Percentiles rank a stretch among this genome's conserved stretches.
Conservation (phyloP, 2,113 vertebrate genomes). For the Colinus virginianus region DNA sequence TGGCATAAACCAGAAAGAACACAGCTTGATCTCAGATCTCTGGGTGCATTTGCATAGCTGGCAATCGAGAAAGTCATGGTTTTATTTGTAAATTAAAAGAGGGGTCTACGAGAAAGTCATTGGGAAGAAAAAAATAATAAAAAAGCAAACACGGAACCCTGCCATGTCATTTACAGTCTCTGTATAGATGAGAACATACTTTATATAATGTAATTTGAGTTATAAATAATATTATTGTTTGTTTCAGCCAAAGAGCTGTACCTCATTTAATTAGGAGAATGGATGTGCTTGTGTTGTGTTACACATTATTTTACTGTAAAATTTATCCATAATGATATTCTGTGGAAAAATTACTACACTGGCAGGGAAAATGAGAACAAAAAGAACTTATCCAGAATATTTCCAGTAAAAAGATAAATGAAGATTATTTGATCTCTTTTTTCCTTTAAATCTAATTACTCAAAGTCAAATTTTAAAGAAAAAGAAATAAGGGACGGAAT, state of each 20-base stretch:
- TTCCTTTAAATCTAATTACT: not conserved
- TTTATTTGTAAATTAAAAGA: conserved; percentile 63
- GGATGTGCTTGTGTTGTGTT: not conserved
- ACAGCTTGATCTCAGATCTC: conserved; percentile 54
- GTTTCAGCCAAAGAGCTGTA: conserved; percentile 47
- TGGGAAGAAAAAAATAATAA: not conserved
- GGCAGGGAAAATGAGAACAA: not conserved
- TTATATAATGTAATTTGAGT: conserved; percentile 48
- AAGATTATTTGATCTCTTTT: not conserved
- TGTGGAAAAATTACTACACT: not conserved
- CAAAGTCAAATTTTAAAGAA: not conserved
- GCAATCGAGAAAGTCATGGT: conserved; percentile 18
- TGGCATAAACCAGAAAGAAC: conserved; percentile 58
- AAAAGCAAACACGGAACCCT: conserved; percentile 34
- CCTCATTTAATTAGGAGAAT: conserved; percentile 11
- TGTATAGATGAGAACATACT: conserved; percentile 20
- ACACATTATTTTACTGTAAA: not conserved
- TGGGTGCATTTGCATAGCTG: conserved; percentile 45
- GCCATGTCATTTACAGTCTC: conserved; percentile 30
- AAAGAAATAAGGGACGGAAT: not conserved
- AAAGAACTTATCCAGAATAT: not conserved
- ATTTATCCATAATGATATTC: not conserved
- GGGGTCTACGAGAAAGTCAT: conserved; percentile 38
- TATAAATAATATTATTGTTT: conserved; percentile 56
- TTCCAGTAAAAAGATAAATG: not conserved